Conservation (phyloP, 1,140 invertebrate genomes). For the Lepidotrigona ventralis region DNA sequence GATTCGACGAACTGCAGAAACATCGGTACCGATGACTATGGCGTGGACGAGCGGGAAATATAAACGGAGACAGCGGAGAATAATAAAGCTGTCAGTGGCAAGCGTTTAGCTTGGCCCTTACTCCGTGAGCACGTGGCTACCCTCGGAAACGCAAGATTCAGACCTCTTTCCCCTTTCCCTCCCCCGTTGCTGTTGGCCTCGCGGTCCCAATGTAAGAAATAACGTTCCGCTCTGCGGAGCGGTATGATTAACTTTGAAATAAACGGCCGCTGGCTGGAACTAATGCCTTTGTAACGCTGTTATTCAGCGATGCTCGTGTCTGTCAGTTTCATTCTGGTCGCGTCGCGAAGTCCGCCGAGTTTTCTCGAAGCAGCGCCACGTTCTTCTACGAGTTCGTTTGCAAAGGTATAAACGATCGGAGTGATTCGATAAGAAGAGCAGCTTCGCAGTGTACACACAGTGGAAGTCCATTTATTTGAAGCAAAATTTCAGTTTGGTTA, state of each 20-base stretch:
- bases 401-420: no score
- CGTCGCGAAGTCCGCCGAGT: not conserved
- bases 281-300: conserved; percentile 10
- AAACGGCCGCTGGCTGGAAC: conserved; percentile 2
- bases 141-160: not conserved
- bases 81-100: conserved; percentile 37
- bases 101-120: not conserved
- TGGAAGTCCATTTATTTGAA: no score
- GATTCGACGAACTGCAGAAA: conserved; percentile 50
- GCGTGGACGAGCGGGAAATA: conserved; percentile 25
- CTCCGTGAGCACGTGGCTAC: not conserved
- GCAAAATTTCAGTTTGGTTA: no score
- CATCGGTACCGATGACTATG: conserved; percentile 26
- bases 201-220: conserved; percentile 20
- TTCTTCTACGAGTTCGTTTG: not conserved
- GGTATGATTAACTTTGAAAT: conserved; percentile 30
- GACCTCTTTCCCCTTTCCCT: not conserved
- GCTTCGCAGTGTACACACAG: no score
- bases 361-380: not conserved
- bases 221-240: conserved; percentile 23
- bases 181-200: rapidly evolving
- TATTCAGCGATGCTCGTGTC: not conserved
- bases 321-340: not conserved
- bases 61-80: not conserved
- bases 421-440: no score